Evolutionary conservation across 2,113 vertebrate species (phyloP), one percentile per base, ranked within the genome.

Genomic region (Prionailurus viverrinus): DNA sequence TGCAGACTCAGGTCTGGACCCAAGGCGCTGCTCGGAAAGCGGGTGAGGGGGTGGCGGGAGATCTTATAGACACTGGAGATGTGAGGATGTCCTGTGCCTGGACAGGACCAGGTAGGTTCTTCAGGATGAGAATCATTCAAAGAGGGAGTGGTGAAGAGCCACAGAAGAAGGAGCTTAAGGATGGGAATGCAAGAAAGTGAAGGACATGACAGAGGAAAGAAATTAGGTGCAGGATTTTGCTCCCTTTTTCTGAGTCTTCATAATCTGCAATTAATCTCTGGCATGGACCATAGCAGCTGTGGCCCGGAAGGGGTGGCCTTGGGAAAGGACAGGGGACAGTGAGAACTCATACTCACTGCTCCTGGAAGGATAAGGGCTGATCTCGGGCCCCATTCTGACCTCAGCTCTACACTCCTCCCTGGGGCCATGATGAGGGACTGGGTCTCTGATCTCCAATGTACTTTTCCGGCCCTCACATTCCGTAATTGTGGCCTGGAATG

Each of bases 271-370:
- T 66, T 10, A 15, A 76, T 12, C 25, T 12, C 48, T 25, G 6
- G 21, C 41, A 0, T 3, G 48, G 7, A 31, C 9, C 12, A 19
- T 5, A 11, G 14, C 55, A 66, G 10, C 2, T 3, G 21, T 14
- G 10, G 45, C 69, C 21, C 10, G 7, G 10, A 4, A 3, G 11
- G 7, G 39, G 29, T 27, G 5, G 41, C 76, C 53, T 39, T 39
- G n/a, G 61, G n/a, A 58, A 23, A 23, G 36, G 31, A 39, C 63
- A 36, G 55, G 81, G 27, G 12, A 10, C 7, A 27, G 39, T 39
- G 41, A 82, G 39, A 19, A 63, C 74, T 15, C 0, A 0, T 13
- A 16, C 45, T 1, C 39, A 51, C 31, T 69, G 33, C 18, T 76
- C 48, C n/a, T 21, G 65, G 58, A 21, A 58, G 9, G 11, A 29